These are phyloP conservation scores for Linnaemya vulpina DNA, from an alignment of 2,888 invertebrate genomes.

Conservation along the genomic window DNA sequence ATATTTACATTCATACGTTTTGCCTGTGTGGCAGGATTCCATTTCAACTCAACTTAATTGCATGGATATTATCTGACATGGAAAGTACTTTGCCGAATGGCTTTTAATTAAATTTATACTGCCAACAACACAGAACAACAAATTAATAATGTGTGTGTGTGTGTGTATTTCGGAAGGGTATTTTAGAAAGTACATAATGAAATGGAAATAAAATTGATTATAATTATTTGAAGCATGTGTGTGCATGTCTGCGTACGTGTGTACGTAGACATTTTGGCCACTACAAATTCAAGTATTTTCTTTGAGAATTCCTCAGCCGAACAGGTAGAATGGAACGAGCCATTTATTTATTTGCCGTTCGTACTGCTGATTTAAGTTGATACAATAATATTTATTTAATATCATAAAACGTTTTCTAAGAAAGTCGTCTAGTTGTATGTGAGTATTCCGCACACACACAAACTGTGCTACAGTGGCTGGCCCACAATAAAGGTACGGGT, in stretches of 20 bases:
- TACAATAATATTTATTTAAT: constrained; percentile 9
- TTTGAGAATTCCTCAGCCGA: constrained; percentile 10
- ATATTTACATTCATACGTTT: constrained; percentile 11
- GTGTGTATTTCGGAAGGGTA: not conserved
- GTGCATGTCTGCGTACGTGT: not conserved
- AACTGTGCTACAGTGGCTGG: not conserved
- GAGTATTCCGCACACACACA: not conserved
- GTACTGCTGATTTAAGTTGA: not conserved
- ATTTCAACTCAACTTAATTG: constrained; percentile 69
- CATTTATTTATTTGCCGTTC: constrained; percentile 8
- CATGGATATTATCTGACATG: constrained; percentile 70
- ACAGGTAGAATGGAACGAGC: constrained; percentile 8
- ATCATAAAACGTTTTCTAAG: constrained; percentile 4
- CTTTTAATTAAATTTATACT: constrained; percentile 68
- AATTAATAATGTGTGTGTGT: constrained; percentile 27
- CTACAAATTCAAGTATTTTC: constrained; percentile 35
- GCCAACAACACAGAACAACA: constrained; percentile 51
- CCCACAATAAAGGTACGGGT: too few relatives aligned
- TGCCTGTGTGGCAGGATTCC: constrained; percentile 45
- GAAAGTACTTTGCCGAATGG: constrained; percentile 66
- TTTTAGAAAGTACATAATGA: constrained; percentile 42
- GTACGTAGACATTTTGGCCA: constrained; percentile 30
- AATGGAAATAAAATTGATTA: constrained; percentile 64
- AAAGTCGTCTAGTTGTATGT: not conserved
- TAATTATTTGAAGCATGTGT: constrained; percentile 48